Evolutionary conservation across 1,140 invertebrate genomes (phyloP), one percentile per base, ranked within the genome.

Genomic region (Drosophila trapezifrons): DNA sequence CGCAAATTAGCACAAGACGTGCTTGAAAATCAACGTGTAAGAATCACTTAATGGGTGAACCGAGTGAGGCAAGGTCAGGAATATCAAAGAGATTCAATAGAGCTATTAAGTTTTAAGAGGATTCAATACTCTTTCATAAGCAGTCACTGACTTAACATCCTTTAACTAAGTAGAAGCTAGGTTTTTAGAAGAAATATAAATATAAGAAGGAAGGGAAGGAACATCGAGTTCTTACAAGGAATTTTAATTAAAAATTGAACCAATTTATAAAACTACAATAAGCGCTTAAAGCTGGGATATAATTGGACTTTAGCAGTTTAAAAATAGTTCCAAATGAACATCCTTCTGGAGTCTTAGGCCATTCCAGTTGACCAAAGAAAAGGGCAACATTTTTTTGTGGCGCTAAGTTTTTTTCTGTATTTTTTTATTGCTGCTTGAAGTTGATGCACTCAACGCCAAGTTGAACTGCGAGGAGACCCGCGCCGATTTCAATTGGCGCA

Each of bases 401-500:
- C 27, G 25, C 25, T 10, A 27, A n/a, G 35, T 45, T 54, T 43
- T 43, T 17, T 22, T 4, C 38, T 45, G 4, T 27, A 20, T 13
- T 29, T 22, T 22, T 35, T 27, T 35, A 35, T 25, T 27, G 12
- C 49, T 17, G 13, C n/a, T 20, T 38, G 15, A 47, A 49, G 27
- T 38, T 25, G 9, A 22, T 20, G 10, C 10, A 46, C 52, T 40
- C 25, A 58, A 32, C 46, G 37, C 42, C 37, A 37, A 6, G 10
- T 27, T n/a, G 35, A 70, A 29, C 15, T 56, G 45, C 32, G n/a
- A 37, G 5, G 13, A 52, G 42, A 9, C 18, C 32, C 13, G 4
- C 51, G 66, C 67, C 67, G 42, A 71, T 71, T 71, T 71, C 51
- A 58, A 71, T 58, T 71, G 67, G 46, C 51, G 67, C n/a, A 25